Evolutionary conservation across 2,888 invertebrate species (phyloP), one percentile per base, ranked within the genome.

Genomic region (Saturnia pavonia): DNA sequence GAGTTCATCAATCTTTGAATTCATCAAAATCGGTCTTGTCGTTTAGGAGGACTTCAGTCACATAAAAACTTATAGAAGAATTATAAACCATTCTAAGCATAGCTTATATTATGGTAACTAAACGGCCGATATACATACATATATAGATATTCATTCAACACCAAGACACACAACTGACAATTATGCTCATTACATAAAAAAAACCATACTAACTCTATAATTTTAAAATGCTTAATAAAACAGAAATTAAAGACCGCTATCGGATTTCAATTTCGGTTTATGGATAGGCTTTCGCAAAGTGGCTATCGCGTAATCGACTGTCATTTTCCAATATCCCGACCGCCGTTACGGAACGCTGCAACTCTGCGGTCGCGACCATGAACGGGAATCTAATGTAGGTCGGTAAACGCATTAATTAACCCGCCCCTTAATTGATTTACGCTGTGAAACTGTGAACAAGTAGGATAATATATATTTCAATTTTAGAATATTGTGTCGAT

Each of bases 301-400:
- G 51, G 68, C 22, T 68, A 68, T 68, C 51, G 68, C 51, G 48
- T 68, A 54, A 68, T 68, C 48, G 54, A 68, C 54, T 68, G 54
- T 68, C 68, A 68, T 68, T 68, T 68, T 68, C 54, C 68, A 68
- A 68, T 68, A 54, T 68, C 34, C 68, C 68, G 51, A 51, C n/a
- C 12, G 68, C 25, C 68, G 1, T 34, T 40, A 68, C 68, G 27
- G 34, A 68, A 45, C 68, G 51, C 8, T 51, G 27, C 54, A 68
- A 34, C 68, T 34, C 34, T 40, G 40, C 40, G 68, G 48, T 34
- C 54, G 54, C 27, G 11, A 54, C 54, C 65, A 65, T 65, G 40
- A 65, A 65, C 34, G 34, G 40, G 16, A 65, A 16, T 68, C 8
- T 51, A 48, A 68, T 68, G 48, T 51, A 51, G 51, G 48, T 34